Conservation (phyloP, 1,140 invertebrate species). For the Penaeus indicus region DNA sequence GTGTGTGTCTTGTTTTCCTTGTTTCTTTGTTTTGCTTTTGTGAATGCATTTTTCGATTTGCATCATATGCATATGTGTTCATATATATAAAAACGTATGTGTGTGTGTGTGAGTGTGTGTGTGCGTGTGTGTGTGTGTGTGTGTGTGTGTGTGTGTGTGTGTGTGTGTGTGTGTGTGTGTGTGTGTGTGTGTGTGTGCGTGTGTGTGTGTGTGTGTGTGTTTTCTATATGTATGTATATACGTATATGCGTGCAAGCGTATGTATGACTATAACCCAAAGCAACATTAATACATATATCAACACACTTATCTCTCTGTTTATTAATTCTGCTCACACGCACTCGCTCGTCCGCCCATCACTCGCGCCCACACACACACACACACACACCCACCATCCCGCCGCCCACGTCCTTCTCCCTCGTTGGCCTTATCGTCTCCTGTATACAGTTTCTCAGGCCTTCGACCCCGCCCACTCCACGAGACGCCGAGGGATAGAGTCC, state of each 20-base stretch:
- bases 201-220: not conserved
- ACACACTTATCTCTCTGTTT: not conserved
- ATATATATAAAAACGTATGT: not conserved
- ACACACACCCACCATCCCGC: too few relatives aligned
- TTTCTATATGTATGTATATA: not conserved
- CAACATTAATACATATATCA: not conserved
- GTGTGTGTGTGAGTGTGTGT: not conserved
- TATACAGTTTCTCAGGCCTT: too few relatives aligned
- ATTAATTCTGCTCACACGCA: too few relatives aligned
- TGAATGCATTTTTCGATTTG: not conserved
- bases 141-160: not conserved
- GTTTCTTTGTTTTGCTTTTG: not conserved
- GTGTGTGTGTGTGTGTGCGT: not conserved
- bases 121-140: not conserved
- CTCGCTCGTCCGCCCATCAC: too few relatives aligned
- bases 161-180: not conserved
- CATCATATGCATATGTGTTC: not conserved
- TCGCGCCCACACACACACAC: too few relatives aligned
- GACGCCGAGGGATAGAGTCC: too few relatives aligned
- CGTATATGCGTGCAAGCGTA: not conserved
- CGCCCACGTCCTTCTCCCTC: too few relatives aligned
- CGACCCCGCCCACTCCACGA: too few relatives aligned
- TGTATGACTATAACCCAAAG: not conserved
- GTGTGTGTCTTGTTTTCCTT: not conserved
- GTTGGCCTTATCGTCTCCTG: too few relatives aligned